Percentiles rank a stretch among this genome's conserved stretches.
Evolutionary conservation across 2,797 vertebrate genomes (phyloP).

Genomic region (Eremophila alpestris): DNA sequence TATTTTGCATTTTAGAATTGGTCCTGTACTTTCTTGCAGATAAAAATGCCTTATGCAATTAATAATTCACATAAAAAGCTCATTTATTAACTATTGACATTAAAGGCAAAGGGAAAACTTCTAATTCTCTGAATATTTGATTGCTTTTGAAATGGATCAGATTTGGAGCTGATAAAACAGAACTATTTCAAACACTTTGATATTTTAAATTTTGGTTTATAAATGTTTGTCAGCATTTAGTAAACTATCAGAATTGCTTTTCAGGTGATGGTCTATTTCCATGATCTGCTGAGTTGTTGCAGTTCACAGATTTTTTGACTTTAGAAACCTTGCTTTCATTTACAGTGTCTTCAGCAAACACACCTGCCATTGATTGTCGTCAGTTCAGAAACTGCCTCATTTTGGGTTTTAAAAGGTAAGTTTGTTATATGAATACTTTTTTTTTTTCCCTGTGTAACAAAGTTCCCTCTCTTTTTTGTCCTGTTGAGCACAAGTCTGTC

Average conservation of each 20-base stretch:
- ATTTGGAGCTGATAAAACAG: neutral
- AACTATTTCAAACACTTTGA: neutral
- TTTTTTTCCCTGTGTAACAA: neutral
- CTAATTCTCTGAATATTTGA: neutral
- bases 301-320: neutral
- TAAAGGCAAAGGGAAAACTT: neutral
- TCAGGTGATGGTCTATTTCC: neutral
- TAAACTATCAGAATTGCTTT: neutral
- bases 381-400: constrained; percentile 77
- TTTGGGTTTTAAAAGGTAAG: constrained; percentile 87
- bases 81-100: neutral
- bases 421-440: neutral
- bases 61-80: neutral
- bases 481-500: neutral
- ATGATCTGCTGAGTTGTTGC: neutral
- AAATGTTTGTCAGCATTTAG: neutral
- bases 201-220: neutral
- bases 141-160: neutral
- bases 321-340: constrained; percentile 20
- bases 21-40: neutral
- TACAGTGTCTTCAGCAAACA: constrained; percentile 84
- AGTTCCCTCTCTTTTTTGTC: neutral
- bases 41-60: neutral
- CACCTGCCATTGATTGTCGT: constrained; percentile 65
- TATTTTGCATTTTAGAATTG: neutral